Evolutionary conservation across 1,140 invertebrate genomes (phyloP), one percentile per base, ranked within the genome.

Genomic region (Dysdera silvatica): DNA sequence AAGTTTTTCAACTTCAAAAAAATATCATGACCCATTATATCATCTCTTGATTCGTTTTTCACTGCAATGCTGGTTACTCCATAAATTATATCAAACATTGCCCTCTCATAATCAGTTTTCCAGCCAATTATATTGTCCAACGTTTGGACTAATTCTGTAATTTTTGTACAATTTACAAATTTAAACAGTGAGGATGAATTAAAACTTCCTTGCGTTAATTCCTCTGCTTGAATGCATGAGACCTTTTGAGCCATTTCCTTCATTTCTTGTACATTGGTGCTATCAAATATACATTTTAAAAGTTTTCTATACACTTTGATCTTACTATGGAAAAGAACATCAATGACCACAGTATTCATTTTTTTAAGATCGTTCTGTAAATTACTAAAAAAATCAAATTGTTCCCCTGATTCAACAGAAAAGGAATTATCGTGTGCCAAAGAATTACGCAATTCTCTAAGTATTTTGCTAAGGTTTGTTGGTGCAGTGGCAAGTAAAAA

Each of bases 351-450:
- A 29, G 40, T n/a, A 8, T 31, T 18, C 0, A 63, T 10, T 23
- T 63, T 63, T 10, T 31, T 55, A 5, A 56, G 23, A 26, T 63
- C 61, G 2, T 63, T 56, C 43, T 48, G 41, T 20, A 63, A 31
- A 23, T 37, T 33, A 4, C 7, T 23, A n/a, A 56, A 57, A 48
- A 56, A 56, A 3, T 52, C 14, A 2, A 20, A 8, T 26, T 35
- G 14, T 31, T 8, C 5, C 10, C 23, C 48, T 48, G 29, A 6
- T 33, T 57, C 26, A 3, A 61, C 24, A 18, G 8, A 20, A 3
- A 53, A 16, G 7, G 58, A 49, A 41, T 61, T 14, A 4, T 24
- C n/a, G 20, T 61, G 58, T 1, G 58, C 41, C 12, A 61, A n/a
- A 32, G 37, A 20, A 43, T 61, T 23, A 20, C 58, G 48, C 7